Evolutionary conservation across 2,797 vertebrate genomes (phyloP).

Genomic region (Cuculus canorus): DNA sequence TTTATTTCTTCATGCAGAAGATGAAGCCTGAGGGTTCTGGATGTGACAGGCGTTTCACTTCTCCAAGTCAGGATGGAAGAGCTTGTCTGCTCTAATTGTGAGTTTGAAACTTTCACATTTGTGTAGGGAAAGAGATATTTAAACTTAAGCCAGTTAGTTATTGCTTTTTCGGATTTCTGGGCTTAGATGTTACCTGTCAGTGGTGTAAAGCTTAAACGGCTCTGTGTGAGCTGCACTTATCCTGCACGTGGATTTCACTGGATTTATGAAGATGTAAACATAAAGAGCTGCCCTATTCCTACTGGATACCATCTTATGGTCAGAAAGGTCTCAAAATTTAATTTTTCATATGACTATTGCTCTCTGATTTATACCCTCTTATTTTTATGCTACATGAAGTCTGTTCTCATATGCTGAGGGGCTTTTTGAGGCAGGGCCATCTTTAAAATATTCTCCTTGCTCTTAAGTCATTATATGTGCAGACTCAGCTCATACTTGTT

Average conservation of each 20-base stretch:
- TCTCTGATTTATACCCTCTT: not conserved
- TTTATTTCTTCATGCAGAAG: slow-evolving; percentile 56
- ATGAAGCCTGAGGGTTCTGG: not conserved
- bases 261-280: not conserved
- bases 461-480: not conserved
- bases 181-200: not conserved
- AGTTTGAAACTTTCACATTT: slow-evolving; percentile 1
- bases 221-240: not conserved
- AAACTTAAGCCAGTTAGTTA: not conserved
- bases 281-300: not conserved
- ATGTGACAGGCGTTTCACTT: not conserved
- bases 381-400: not conserved
- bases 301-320: not conserved
- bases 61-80: slow-evolving; percentile 34
- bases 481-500: not conserved
- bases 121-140: not conserved
- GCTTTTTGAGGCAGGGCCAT: not conserved
- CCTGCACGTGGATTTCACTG: not conserved
- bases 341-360: not conserved
- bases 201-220: not conserved
- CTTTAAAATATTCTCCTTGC: not conserved
- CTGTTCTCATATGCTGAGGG: not conserved
- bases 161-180: not conserved
- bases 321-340: not conserved
- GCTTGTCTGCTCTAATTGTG: slow-evolving; percentile 43